Evolutionary conservation across 2,797 vertebrate genomes (phyloP).

Genomic region (Pachyuromys duprasi): DNA sequence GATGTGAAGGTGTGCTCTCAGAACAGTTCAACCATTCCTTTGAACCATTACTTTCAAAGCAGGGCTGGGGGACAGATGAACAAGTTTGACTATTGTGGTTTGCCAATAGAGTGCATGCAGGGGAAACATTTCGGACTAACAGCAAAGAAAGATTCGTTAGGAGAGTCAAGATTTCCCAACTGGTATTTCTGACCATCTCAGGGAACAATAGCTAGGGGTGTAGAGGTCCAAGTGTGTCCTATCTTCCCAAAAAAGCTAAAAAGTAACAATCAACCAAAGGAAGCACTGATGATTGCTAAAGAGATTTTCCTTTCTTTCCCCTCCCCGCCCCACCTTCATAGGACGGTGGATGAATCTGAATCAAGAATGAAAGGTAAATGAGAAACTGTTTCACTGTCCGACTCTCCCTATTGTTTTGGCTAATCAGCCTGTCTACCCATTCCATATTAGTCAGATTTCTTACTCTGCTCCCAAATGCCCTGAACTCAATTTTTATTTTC

Average conservation of each 20-base stretch:
- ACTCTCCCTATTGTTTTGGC: not conserved
- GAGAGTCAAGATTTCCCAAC: not conserved
- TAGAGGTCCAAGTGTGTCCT: not conserved
- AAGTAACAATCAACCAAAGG: not conserved
- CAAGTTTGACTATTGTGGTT: not conserved
- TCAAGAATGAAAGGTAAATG: constrained; percentile 84
- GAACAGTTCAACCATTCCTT: not conserved
- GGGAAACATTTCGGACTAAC: not conserved
- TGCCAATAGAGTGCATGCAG: not conserved
- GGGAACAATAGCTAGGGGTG: not conserved
- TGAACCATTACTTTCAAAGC: not conserved
- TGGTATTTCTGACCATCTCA: not conserved
- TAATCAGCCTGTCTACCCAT: not conserved
- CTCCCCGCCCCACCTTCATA: constrained; percentile 72
- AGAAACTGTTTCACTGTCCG: not conserved
- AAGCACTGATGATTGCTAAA: constrained; percentile 16
- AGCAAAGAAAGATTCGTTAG: not conserved
- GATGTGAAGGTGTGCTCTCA: not conserved
- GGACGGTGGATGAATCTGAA: constrained; percentile 77
- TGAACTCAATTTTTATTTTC: constrained; percentile 8
- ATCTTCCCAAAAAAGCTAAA: constrained; percentile 35
- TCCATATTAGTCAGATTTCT: not conserved
- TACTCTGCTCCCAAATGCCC: not conserved
- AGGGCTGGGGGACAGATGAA: not conserved
- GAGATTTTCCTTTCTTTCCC: constrained; percentile 57